A percentile compares a stretch with the other conserved stretches of the same genome.
These are phyloP conservation scores for Pammene fasciana DNA, from an alignment of 2,888 invertebrate genomes.

Conservation along the genomic window DNA sequence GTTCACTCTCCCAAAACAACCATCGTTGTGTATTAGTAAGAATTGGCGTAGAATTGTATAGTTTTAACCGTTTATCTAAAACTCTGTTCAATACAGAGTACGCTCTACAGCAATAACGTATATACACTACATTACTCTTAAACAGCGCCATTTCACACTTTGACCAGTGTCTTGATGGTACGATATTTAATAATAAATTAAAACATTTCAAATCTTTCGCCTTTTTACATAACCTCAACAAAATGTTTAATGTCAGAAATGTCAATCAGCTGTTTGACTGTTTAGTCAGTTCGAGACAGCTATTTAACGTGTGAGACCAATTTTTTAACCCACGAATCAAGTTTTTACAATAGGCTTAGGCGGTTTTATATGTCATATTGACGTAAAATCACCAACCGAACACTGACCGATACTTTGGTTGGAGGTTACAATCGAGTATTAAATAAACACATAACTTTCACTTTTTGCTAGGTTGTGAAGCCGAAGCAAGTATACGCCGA, in stretches of 20 bases:
- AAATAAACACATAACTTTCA: slow-evolving; percentile 30
- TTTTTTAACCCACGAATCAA: not conserved
- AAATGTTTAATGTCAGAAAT: slow-evolving; percentile 8
- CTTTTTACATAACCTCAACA: slow-evolving; percentile 38
- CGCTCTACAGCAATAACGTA: slow-evolving; percentile 27
- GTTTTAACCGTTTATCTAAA: slow-evolving; percentile 48
- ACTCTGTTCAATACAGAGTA: slow-evolving; percentile 40
- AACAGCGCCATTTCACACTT: slow-evolving; percentile 29
- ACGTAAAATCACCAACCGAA: not conserved
- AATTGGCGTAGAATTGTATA: slow-evolving; percentile 47
- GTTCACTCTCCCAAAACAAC: slow-evolving; percentile 83
- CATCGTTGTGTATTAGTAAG: slow-evolving; percentile 57
- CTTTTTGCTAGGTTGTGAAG: slow-evolving; percentile 33
- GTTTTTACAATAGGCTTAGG: slow-evolving; percentile 8
- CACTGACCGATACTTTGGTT: not conserved
- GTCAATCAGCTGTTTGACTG: slow-evolving; percentile 39
- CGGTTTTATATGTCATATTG: slow-evolving; percentile 10
- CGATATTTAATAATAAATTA: slow-evolving; percentile 7
- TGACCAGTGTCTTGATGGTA: not conserved
- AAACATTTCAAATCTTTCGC: slow-evolving; percentile 21
- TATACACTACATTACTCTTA: slow-evolving; percentile 16
- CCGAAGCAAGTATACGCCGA: slow-evolving; percentile 8
- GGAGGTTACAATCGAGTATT: slow-evolving; percentile 28
- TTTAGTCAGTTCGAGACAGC: slow-evolving; percentile 5
- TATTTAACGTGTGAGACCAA: not conserved